These are phyloP conservation scores for Mesorhabditis spiculigera DNA, from an alignment of 2,888 invertebrate species.

Conservation along the genomic window DNA sequence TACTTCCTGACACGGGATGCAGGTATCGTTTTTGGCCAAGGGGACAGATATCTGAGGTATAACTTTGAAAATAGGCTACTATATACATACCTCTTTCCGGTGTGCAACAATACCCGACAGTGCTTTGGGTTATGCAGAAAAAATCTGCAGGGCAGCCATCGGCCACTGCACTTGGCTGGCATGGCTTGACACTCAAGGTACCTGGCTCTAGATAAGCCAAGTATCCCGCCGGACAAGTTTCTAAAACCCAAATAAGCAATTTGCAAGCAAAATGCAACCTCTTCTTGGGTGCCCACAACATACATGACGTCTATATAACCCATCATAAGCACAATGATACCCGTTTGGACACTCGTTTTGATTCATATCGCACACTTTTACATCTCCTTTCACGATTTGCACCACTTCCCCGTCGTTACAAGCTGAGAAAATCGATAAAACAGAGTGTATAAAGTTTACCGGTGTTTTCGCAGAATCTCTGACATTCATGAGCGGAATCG, in stretches of 20 bases:
- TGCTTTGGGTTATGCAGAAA: slow-evolving; percentile 28
- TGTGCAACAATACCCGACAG: slow-evolving; percentile 29
- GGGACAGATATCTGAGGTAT: slow-evolving; percentile 25
- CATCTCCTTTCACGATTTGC: slow-evolving; percentile 24
- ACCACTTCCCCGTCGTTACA: slow-evolving; percentile 29
- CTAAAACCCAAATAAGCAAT: slow-evolving; percentile 13
- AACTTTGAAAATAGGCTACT: neutral
- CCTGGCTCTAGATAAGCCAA: slow-evolving; percentile 23
- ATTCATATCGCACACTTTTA: slow-evolving; percentile 22
- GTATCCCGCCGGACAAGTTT: slow-evolving; percentile 31
- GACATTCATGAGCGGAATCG: slow-evolving; percentile 25
- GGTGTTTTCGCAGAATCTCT: slow-evolving; percentile 30
- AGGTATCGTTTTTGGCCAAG: slow-evolving; percentile 30
- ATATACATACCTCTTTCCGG: slow-evolving; percentile 23
- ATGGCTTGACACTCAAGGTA: slow-evolving; percentile 22
- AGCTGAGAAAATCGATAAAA: slow-evolving; percentile 13
- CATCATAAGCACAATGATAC: slow-evolving; percentile 31
- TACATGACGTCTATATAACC: slow-evolving; percentile 30
- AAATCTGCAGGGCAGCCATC: slow-evolving; percentile 30
- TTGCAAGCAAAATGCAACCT: slow-evolving; percentile 3
- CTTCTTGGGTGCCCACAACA: slow-evolving; percentile 26
- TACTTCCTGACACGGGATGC: slow-evolving; percentile 26
- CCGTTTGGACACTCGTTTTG: slow-evolving; percentile 24
- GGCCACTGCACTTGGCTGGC: slow-evolving; percentile 21
- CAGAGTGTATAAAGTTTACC: slow-evolving; percentile 6